phyloP scores from a whole-genome alignment of 2,797 vertebrate species.

The Capromys pilorides region DNA sequence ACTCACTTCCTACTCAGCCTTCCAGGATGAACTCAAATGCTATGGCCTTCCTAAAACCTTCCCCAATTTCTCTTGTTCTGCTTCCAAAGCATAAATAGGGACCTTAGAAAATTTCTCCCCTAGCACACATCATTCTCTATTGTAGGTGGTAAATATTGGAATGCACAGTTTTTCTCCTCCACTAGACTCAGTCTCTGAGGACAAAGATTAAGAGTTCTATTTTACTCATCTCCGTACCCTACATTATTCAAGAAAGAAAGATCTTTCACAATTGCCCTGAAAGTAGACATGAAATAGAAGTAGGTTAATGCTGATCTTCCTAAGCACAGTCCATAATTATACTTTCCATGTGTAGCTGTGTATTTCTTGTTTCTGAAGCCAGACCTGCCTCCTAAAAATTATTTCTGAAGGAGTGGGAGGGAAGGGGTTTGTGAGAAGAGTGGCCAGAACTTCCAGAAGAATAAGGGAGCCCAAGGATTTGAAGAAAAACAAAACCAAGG shows the following conservation, averaged over 20 bases:
- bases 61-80: background rate
- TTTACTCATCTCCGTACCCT: background rate
- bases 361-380: background rate
- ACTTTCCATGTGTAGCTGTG: background rate
- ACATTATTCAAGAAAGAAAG: background rate
- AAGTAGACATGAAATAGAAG: background rate
- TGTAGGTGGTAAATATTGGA: background rate
- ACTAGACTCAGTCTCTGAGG: background rate
- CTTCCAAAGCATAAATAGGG: background rate
- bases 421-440: background rate
- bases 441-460: background rate
- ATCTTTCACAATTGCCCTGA: background rate
- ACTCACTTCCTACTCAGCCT: background rate
- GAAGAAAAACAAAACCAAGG: background rate
- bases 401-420: background rate
- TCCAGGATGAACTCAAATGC: background rate
- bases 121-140: background rate
- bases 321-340: background rate
- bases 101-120: background rate
- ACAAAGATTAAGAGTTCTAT: conserved; percentile 40
- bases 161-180: background rate
- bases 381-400: background rate
- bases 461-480: background rate
- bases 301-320: background rate
- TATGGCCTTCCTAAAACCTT: background rate